Evolutionary conservation across 2,888 invertebrate genomes (phyloP).

Genomic region (Lampropteryx suffumata): DNA sequence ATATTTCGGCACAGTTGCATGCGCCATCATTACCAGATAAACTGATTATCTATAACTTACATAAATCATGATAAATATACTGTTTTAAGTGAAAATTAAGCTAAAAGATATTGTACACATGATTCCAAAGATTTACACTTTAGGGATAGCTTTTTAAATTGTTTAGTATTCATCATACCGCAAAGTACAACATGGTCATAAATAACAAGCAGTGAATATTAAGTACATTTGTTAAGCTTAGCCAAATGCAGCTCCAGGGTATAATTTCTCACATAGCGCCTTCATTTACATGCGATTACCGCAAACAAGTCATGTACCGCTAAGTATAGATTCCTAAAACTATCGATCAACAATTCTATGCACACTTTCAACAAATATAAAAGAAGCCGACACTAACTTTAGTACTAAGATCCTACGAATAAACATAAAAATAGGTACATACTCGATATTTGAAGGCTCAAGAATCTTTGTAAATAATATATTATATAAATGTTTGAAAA

Average conservation of each 20-base stretch:
- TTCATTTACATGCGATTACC: conserved; percentile 19
- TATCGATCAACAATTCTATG: conserved; percentile 12
- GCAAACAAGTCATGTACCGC: conserved; percentile 3
- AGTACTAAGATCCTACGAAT: background rate
- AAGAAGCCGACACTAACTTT: conserved; percentile 16
- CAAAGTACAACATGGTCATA: conserved; percentile 11
- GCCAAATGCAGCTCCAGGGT: conserved; percentile 10
- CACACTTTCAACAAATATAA: conserved; percentile 10
- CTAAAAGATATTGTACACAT: no score
- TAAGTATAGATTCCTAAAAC: conserved; percentile 11
- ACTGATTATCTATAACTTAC: no score
- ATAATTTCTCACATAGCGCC: conserved; percentile 18
- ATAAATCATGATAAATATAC: no score
- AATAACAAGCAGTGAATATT: conserved; percentile 14
- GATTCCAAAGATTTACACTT: background rate
- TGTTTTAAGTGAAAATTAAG: no score
- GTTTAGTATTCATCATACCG: conserved; percentile 1
- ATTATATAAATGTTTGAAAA: no score
- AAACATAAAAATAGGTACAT: background rate
- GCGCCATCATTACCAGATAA: no score
- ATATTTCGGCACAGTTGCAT: no score
- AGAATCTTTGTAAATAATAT: no score
- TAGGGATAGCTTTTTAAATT: conserved; percentile 4
- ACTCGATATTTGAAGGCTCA: no score
- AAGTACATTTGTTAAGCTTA: conserved; percentile 9